Evolutionary conservation across 2,113 vertebrate species (phyloP), one percentile per base, ranked within the genome.

Genomic region (Chaetodon trifascialis): DNA sequence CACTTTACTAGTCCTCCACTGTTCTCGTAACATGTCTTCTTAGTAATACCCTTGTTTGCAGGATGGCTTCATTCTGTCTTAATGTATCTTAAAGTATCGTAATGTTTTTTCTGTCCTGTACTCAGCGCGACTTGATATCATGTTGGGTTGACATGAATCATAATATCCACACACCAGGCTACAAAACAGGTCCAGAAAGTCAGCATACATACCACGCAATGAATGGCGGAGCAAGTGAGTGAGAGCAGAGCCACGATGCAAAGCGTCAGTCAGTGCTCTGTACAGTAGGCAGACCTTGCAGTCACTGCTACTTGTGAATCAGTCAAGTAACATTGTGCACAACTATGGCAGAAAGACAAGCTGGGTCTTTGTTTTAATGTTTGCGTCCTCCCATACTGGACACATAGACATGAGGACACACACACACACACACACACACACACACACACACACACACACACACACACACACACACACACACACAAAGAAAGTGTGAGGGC

Each of bases 311-410:
- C 66, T 80, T 34, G 3, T 77, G 46, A 68, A 59, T 84, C 64
- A 67, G 19, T 80, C 14, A 2, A 73, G 69, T 65, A 46, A 84
- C 63, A 46, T 72, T 72, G 21, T 69, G 47, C 51, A 56, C 64
- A 73, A 84, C 64, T 73, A 56, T 76, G 72, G 73, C 73, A 46
- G 46, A 83, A 38, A 68, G 64, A 94, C 85, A 92, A 89, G 51
- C 42, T 11, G 70, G 15, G 54, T 70, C 92, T 89, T 94, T 95
- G 93, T 94, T 75, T 82, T 17, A 11, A 42, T 62, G 75, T 83
- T 67, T 70, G 34, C 23, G 46, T 80, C 70, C 64, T 58, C 62
- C 55, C 36, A 49, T 64, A 44, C 51, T 65, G 73, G 83, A 85
- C 82, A 87, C 56, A 34, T 3, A 16, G n/a, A 87, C 21, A 36